A percentile compares a stretch with the other conserved stretches of the same genome.
phyloP scores from a whole-genome alignment of 2,797 vertebrate genomes.

The Cynodonichthys magdalenae region DNA sequence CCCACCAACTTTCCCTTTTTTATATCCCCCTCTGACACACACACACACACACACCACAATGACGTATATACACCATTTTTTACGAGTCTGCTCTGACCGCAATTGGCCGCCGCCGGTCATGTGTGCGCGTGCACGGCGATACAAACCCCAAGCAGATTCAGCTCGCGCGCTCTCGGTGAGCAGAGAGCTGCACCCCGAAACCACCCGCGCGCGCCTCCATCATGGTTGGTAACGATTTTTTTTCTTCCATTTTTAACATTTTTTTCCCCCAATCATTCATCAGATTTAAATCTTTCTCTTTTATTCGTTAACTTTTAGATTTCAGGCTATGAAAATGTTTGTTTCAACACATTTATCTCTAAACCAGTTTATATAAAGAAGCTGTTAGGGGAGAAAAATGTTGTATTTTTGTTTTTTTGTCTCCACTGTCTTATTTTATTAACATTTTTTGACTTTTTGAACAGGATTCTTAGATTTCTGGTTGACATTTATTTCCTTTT shows the following conservation, averaged over 20 bases:
- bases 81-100: conserved; percentile 35
- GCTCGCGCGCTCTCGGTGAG: conserved; percentile 42
- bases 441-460: not conserved
- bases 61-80: conserved; percentile 42
- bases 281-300: rapidly evolving
- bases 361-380: not conserved
- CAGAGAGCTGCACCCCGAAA: conserved; percentile 35
- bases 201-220: conserved; percentile 36
- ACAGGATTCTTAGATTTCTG: not conserved
- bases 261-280: not conserved
- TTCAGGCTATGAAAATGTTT: not conserved
- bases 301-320: conserved; percentile 10
- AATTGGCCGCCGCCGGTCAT: conserved; percentile 68
- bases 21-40: too few species aligned
- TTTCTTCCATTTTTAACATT: not conserved
- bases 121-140: conserved; percentile 53
- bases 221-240: conserved; percentile 22
- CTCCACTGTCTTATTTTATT: not conserved
- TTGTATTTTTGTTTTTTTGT: not conserved
- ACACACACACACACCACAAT: conserved; percentile 19
- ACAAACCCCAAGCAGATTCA: conserved; percentile 23
- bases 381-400: not conserved
- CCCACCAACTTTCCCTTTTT: conserved; percentile 30
- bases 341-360: not conserved
- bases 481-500: not conserved